Evolutionary conservation across 2,888 invertebrate genomes (phyloP).

Genomic region (Pteria penguin): DNA sequence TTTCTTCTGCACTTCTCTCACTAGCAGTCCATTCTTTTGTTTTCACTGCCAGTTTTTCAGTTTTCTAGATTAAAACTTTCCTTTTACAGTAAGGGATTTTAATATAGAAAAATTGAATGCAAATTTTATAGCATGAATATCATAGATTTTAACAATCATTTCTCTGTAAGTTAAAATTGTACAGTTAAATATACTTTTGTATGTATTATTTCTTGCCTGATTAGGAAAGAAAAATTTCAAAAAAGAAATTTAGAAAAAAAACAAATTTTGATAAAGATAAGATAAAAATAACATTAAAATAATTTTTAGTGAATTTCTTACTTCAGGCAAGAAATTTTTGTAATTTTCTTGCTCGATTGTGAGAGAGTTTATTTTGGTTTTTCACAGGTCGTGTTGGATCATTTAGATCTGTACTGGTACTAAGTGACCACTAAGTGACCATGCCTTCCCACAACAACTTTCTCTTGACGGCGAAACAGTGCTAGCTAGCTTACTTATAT

Average conservation of each 20-base stretch:
- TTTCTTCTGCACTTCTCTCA: constrained; percentile 17
- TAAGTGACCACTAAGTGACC: constrained; percentile 39
- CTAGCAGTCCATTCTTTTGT: background rate
- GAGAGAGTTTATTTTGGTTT: constrained; percentile 5
- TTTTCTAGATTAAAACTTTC: background rate
- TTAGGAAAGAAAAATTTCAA: background rate
- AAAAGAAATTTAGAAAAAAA: background rate
- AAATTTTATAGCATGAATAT: no score
- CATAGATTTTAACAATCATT: no score
- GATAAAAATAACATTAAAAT: background rate
- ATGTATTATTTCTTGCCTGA: background rate
- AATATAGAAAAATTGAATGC: no score
- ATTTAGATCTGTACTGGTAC: constrained; percentile 73
- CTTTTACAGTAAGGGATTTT: no score
- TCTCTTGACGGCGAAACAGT: background rate
- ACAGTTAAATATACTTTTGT: no score
- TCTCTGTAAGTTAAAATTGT: no score
- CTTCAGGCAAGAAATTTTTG: background rate
- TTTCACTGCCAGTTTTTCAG: background rate
- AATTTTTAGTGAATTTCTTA: constrained; percentile 6
- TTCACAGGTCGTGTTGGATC: constrained; percentile 73
- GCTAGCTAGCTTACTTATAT: background rate
- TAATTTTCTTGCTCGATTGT: background rate
- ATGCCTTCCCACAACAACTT: background rate
- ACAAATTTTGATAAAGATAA: background rate